Base-by-base conservation (phyloP, 2,888 invertebrate genomes). In the Phortica magna region DNA sequence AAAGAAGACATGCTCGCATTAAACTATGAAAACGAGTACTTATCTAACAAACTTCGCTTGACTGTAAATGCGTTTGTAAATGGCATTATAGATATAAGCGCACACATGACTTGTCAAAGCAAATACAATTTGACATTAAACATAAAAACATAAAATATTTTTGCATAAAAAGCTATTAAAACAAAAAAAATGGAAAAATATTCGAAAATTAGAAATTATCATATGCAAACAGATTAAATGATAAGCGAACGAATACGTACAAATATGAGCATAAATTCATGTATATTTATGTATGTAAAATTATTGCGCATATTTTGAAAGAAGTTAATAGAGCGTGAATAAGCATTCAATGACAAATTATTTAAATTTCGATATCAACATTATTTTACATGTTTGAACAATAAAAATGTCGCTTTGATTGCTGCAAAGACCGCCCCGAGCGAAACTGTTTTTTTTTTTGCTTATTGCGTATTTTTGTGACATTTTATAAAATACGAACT, bases 201-300 rank as follows among this genome's bases (percentile, higher is more conserved):
- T 53, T 41, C 14, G 42, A 76, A 76, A 79, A 75, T 80, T 79
- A 80, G 84, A 79, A 83, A 85, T 88, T 85, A 85, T 80, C 85
- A 82, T 87, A 81, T 82, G 78, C 78, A 84, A 83, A 83, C 80
- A 85, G 85, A 88, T 88, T 87, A 85, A 75, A 80, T 80, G 79
- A 80, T 84, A 82, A 85, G 85, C 48, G 3, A 14, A 55, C 1
- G 6, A 55, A 55, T 55, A 55, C n/a, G 14, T 55, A 10, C 55
- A 55, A 5, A 55, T 55, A 42, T 17, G 19, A 42, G 42, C 42
- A n/a, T 42, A 17, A 43, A 42, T 67, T 17, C 31, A 64, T 12
- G 14, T 10, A 7, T 31, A n/a, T 12, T 5, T 67, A 17, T 42
- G 42, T 19, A 1, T 41, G 22, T 67, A 22, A 22, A 61, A 67